phyloP scores from a whole-genome alignment of 2,888 invertebrate species.

The Leucophenga maculata region DNA sequence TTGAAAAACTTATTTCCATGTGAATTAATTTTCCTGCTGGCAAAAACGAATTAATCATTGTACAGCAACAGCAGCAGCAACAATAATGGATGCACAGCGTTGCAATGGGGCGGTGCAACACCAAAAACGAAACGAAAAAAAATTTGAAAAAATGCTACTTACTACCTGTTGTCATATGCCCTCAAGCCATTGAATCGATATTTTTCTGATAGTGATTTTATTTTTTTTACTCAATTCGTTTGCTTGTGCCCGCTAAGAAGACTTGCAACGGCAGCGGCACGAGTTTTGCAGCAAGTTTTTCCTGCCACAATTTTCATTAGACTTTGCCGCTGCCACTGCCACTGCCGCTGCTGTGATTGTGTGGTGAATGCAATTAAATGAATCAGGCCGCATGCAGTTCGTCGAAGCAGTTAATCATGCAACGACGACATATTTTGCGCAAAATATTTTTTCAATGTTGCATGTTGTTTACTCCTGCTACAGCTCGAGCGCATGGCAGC shows the following conservation, averaged over 20 bases:
- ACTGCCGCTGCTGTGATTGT: constrained; percentile 2
- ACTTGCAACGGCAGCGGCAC: constrained; percentile 13
- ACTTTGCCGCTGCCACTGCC: constrained; percentile 17
- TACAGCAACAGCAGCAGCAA: constrained; percentile 34
- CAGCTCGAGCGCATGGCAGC: neutral
- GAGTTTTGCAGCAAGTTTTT: constrained; percentile 16
- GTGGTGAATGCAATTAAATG: constrained; percentile 63
- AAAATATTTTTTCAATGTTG: constrained; percentile 30
- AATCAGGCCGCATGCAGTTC: constrained; percentile 54
- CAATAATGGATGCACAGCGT: no score
- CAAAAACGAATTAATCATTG: constrained; percentile 60
- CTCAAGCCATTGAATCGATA: constrained; percentile 49
- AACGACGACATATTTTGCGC: constrained; percentile 51
- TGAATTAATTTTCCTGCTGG: constrained; percentile 53
- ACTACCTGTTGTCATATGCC: constrained; percentile 53
- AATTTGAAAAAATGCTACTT: neutral
- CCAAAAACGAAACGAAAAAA: neutral
- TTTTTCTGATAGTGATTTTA: constrained; percentile 35
- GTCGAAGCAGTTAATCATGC: constrained; percentile 67
- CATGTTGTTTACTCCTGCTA: constrained; percentile 37
- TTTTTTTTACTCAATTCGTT: neutral
- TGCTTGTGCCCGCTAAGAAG: constrained; percentile 23
- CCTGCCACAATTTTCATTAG: constrained; percentile 21
- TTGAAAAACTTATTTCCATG: constrained; percentile 45
- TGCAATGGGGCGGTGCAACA: no score